Conservation (phyloP, 53 echinoderm and acorn worm species). For the Apostichopus leukothele region DNA sequence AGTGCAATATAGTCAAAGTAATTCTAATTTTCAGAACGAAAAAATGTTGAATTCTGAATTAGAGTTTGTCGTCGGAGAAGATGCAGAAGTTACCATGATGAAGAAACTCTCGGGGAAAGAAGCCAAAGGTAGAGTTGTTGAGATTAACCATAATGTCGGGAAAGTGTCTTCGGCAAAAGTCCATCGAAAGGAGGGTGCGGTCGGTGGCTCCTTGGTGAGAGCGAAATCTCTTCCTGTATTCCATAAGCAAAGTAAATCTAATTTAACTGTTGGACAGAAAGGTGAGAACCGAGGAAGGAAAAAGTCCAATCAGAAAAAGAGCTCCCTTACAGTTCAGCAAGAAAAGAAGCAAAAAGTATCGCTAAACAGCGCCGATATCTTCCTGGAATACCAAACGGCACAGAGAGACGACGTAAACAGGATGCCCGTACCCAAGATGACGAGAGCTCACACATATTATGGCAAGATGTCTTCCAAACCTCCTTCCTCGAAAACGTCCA, state of each 20-base stretch:
- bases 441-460: slow-evolving; percentile 35
- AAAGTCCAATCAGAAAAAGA: neutral
- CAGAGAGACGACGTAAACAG: slow-evolving; percentile 3
- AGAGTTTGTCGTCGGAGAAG: neutral
- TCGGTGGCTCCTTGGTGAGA: neutral
- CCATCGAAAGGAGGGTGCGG: neutral
- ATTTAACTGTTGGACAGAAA: no score
- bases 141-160: neutral
- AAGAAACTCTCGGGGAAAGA: neutral
- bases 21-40: neutral
- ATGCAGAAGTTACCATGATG: neutral
- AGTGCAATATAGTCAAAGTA: neutral
- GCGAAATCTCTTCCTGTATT: slow-evolving; percentile 29
- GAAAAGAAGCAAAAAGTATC: slow-evolving; percentile 1
- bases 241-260: neutral
- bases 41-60: neutral
- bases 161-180: slow-evolving; percentile 35
- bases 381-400: neutral
- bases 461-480: slow-evolving; percentile 28
- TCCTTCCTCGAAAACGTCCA: neutral
- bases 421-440: slow-evolving; percentile 25
- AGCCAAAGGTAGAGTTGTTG: neutral
- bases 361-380: slow-evolving; percentile 6
- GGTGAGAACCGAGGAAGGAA: no score
- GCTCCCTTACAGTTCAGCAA: neutral